Evolutionary conservation across 2,888 invertebrate species (phyloP).

Genomic region (Drosophila helvetica): DNA sequence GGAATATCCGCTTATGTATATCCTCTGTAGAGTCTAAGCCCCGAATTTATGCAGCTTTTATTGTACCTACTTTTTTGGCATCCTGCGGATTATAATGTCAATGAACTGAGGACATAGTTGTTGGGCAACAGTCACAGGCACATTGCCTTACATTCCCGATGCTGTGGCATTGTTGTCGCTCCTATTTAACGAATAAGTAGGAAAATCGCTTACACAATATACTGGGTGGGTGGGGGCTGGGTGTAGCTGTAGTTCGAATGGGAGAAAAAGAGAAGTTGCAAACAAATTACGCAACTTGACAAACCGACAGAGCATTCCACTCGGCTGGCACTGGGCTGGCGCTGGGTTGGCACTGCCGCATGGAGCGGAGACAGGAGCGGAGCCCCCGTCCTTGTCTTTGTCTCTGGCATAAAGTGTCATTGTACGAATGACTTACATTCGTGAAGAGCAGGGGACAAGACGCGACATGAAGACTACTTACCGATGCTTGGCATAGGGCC

Average conservation of each 20-base stretch:
- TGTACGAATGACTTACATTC: slow-evolving; percentile 72
- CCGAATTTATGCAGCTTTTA: slow-evolving; percentile 15
- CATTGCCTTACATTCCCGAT: slow-evolving; percentile 74
- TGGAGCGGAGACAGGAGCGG: slow-evolving; percentile 11
- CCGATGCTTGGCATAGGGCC: slow-evolving; percentile 45
- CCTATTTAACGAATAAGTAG: slow-evolving; percentile 54
- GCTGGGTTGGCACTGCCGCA: slow-evolving; percentile 21
- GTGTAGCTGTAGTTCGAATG: no score
- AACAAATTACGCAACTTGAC: slow-evolving; percentile 75
- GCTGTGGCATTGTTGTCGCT: slow-evolving; percentile 51
- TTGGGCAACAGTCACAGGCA: no score
- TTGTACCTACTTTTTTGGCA: slow-evolving; percentile 26
- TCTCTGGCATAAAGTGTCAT: slow-evolving; percentile 57
- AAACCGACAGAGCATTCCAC: slow-evolving; percentile 48
- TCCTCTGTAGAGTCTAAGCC: slow-evolving; percentile 10
- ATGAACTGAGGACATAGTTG: slow-evolving; percentile 26
- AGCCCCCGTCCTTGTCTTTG: slow-evolving; percentile 21
- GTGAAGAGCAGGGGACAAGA: slow-evolving; percentile 11
- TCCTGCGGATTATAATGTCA: slow-evolving; percentile 46
- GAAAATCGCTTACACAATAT: slow-evolving; percentile 57
- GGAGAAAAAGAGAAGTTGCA: slow-evolving; percentile 58
- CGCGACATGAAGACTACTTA: slow-evolving; percentile 11
- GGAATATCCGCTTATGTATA: slow-evolving; percentile 30
- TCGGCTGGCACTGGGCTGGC: slow-evolving; percentile 20
- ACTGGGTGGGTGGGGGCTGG: not conserved